Conservation (phyloP, 2,113 vertebrate genomes). For the Nipponia nippon region DNA sequence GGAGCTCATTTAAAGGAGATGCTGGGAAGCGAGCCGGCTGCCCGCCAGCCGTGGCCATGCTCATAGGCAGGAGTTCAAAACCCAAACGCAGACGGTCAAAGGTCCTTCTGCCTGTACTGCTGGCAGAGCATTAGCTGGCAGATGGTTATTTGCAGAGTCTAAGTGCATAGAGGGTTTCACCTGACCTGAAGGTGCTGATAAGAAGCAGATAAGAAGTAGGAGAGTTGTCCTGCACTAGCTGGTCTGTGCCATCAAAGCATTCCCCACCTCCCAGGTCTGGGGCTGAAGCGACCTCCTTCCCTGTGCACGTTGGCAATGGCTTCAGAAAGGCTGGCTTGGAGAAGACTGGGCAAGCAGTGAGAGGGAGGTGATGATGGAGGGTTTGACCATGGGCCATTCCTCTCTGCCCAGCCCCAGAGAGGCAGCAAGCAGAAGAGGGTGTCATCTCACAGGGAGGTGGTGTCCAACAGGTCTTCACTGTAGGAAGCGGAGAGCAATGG, state of each 20-base stretch:
- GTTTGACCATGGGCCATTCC: background rate
- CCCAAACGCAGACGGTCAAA: fast-evolving
- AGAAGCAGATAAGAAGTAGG: background rate
- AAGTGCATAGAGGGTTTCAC: background rate
- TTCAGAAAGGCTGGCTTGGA: background rate
- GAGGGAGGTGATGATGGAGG: background rate
- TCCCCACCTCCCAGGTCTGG: background rate
- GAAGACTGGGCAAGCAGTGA: background rate
- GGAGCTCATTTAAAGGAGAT: background rate
- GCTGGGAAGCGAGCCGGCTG: background rate
- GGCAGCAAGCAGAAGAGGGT: background rate
- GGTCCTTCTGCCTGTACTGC: background rate
- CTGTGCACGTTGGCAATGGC: fast-evolving
- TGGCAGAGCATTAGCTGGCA: background rate
- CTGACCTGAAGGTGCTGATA: background rate
- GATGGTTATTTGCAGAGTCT: background rate
- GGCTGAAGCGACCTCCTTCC: background rate
- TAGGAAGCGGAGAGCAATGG: fast-evolving
- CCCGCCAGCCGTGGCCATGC: fast-evolving
- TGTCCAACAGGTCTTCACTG: background rate
- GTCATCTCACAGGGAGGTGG: background rate
- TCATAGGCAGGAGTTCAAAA: background rate
- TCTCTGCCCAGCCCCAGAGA: background rate
- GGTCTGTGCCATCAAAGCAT: background rate
- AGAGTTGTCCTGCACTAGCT: background rate